Evolutionary conservation across 2,797 vertebrate species (phyloP).

Genomic region (Chaetophractus vellerosus): DNA sequence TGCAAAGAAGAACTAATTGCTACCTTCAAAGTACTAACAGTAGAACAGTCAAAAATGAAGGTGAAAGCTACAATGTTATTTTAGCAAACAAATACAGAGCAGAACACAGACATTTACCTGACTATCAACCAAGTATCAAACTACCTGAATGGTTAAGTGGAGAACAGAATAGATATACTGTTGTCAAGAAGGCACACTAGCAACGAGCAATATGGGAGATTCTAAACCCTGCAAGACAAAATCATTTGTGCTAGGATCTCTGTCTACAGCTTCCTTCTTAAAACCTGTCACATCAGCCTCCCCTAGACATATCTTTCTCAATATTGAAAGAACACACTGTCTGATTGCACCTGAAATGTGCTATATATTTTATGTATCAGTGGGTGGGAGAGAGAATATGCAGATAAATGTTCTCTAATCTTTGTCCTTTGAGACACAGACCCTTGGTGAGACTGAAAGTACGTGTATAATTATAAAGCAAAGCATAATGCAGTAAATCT

Average conservation of each 20-base stretch:
- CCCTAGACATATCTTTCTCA: neutral
- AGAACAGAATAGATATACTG: neutral
- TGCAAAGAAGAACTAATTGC: neutral
- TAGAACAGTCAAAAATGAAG: neutral
- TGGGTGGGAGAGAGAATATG: neutral
- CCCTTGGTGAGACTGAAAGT: neutral
- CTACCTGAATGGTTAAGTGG: neutral
- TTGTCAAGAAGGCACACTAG: neutral
- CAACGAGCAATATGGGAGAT: neutral
- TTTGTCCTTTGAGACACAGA: neutral
- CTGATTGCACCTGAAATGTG: neutral
- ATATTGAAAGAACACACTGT: neutral
- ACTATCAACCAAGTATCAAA: neutral
- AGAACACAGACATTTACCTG: neutral
- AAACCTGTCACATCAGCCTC: neutral
- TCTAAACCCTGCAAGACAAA: neutral
- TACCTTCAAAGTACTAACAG: neutral
- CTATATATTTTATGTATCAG: neutral
- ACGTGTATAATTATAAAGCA: neutral
- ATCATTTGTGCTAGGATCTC: neutral
- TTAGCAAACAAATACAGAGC: neutral
- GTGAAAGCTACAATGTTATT: neutral
- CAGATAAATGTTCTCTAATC: neutral
- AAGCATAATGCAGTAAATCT: neutral
- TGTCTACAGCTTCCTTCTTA: neutral